phyloP scores from a whole-genome alignment of 2,797 vertebrate species.

The Sphenodon punctatus region DNA sequence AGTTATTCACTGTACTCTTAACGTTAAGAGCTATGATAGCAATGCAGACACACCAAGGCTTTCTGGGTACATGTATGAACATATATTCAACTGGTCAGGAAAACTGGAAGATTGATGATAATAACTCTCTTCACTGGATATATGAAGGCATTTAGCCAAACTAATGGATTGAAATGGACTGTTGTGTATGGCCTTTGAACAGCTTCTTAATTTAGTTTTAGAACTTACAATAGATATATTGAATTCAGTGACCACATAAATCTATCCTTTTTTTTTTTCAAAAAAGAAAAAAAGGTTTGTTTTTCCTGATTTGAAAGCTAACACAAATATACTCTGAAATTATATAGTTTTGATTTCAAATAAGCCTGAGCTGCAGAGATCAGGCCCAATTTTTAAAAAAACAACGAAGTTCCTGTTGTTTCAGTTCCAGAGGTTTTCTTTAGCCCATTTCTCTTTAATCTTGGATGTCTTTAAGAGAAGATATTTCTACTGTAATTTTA shows the following conservation, averaged over 20 bases:
- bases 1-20: constrained; percentile 22
- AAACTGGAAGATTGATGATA: constrained; percentile 59
- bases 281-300: constrained; percentile 29
- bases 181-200: constrained; percentile 41
- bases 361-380: constrained; percentile 10
- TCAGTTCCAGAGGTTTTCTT: too few species aligned
- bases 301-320: constrained; percentile 4
- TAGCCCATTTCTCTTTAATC: constrained; percentile 31
- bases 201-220: constrained; percentile 66
- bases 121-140: constrained; percentile 38
- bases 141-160: constrained; percentile 55
- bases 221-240: constrained; percentile 34
- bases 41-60: constrained; percentile 28
- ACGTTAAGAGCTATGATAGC: neutral
- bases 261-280: constrained; percentile 41
- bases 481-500: neutral
- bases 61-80: constrained; percentile 23
- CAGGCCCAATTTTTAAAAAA: too few species aligned
- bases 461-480: neutral
- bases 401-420: too few species aligned
- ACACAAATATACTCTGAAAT: constrained; percentile 24
- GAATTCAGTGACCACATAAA: constrained; percentile 50
- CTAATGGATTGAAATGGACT: constrained; percentile 66
- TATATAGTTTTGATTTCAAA: constrained; percentile 4
- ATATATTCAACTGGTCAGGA: constrained; percentile 51